Conservation (phyloP, 2,888 invertebrate genomes). For the Caradrina clavipalpis region DNA sequence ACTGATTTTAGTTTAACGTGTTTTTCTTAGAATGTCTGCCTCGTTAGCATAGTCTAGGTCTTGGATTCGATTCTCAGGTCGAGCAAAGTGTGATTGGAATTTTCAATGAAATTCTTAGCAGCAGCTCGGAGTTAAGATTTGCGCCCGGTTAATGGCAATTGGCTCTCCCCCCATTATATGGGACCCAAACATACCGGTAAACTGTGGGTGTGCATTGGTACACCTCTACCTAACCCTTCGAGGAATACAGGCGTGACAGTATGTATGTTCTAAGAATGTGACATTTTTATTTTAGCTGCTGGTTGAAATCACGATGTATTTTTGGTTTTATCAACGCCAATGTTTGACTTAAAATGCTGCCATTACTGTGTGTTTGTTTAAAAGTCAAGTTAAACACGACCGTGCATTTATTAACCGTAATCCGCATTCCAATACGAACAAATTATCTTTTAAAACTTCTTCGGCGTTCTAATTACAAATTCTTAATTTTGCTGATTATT, state of each 20-base stretch:
- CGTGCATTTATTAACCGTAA: constrained; percentile 14
- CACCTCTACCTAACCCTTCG: no score
- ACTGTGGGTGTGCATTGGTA: no score
- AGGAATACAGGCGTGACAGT: no score
- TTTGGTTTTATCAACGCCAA: constrained; percentile 7
- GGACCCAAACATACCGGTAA: no score
- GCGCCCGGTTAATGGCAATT: no score
- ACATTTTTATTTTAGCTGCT: constrained; percentile 12
- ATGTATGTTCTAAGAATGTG: constrained; percentile 10
- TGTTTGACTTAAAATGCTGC: constrained; percentile 28
- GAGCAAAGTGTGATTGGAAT: no score
- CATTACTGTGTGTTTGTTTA: constrained; percentile 32
- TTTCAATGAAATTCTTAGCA: no score
- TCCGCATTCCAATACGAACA: constrained; percentile 22
- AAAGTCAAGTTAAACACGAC: constrained; percentile 35
- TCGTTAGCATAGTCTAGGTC: no score
- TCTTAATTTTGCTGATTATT: constrained; percentile 35
- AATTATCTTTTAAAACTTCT: constrained; percentile 15
- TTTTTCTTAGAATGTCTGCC: constrained; percentile 12
- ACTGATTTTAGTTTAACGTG: background rate
- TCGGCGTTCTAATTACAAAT: constrained; percentile 24
- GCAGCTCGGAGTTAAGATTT: no score
- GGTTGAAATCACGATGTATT: constrained; percentile 23
- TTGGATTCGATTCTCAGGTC: no score
- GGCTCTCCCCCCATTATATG: no score